Conservation (phyloP, 2,797 vertebrate genomes). For the Crax fasciolata region DNA sequence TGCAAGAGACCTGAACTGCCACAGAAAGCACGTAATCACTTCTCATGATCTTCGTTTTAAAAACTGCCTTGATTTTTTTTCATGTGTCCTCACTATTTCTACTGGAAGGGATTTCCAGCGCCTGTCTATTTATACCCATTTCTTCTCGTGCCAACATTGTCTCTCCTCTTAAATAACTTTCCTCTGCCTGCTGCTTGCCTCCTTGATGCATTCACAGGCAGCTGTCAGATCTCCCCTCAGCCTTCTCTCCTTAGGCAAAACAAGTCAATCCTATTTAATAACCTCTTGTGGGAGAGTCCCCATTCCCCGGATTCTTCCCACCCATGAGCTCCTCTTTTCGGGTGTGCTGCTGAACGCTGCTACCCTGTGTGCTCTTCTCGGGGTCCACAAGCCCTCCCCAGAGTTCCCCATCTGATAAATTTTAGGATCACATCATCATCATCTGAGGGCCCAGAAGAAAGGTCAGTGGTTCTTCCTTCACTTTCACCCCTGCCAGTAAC, state of each 20-base stretch:
- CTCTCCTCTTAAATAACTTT: slow-evolving; percentile 73
- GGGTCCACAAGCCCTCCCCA: background rate
- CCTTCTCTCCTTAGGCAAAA: slow-evolving; percentile 47
- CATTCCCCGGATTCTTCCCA: background rate
- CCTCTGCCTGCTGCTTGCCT: slow-evolving; percentile 75
- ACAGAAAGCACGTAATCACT: background rate
- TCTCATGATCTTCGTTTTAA: slow-evolving; percentile 48
- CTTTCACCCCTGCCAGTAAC: background rate
- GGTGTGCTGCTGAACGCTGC: background rate
- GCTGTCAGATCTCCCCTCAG: slow-evolving; percentile 41
- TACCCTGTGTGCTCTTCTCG: background rate
- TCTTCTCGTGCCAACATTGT: slow-evolving; percentile 75
- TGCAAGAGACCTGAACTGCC: background rate
- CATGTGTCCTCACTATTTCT: slow-evolving; percentile 74
- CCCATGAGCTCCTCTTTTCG: background rate
- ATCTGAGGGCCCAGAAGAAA: background rate
- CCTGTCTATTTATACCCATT: slow-evolving; percentile 76
- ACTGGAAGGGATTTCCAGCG: slow-evolving; percentile 72
- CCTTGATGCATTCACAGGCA: slow-evolving; percentile 63
- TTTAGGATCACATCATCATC: rapidly evolving
- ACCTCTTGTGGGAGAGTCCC: background rate
- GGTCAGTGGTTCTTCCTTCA: background rate
- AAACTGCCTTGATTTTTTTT: slow-evolving; percentile 46
- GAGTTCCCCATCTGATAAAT: background rate
- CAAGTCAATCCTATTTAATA: slow-evolving; percentile 10